Conservation (phyloP, 2,888 invertebrate genomes). For the Dynastes maya region DNA sequence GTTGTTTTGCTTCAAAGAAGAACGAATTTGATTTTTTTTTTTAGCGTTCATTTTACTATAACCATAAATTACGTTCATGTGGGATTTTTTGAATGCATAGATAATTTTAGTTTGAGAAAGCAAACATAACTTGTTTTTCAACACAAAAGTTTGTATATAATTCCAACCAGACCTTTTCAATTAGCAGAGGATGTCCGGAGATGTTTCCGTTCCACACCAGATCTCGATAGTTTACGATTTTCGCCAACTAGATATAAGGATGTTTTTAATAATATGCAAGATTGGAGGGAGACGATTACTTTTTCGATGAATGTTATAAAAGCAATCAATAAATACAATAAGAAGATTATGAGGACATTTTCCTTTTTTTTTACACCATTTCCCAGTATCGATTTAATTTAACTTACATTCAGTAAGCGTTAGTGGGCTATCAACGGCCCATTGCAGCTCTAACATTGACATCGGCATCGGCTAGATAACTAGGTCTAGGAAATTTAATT, state of each 20-base stretch:
- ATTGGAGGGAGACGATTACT: background rate
- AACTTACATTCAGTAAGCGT: too few species aligned
- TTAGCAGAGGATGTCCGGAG: constrained; percentile 26
- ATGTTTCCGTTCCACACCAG: constrained; percentile 4
- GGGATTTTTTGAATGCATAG: background rate
- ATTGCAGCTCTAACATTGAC: too few species aligned
- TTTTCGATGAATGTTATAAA: background rate
- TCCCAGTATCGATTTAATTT: too few species aligned
- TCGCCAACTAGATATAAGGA: background rate
- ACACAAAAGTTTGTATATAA: constrained; percentile 2
- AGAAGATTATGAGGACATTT: too few species aligned
- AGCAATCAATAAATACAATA: background rate
- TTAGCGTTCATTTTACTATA: too few species aligned
- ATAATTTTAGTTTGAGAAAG: constrained; percentile 19
- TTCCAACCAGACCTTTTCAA: constrained; percentile 7
- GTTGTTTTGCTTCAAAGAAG: too few species aligned
- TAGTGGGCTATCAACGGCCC: too few species aligned
- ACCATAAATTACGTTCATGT: background rate
- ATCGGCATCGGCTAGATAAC: too few species aligned
- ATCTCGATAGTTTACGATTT: background rate
- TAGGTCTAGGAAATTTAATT: too few species aligned
- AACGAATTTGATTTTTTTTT: too few species aligned
- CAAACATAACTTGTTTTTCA: background rate
- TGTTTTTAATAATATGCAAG: background rate
- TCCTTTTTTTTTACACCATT: too few species aligned